Evolutionary conservation across 2,888 invertebrate genomes (phyloP).

Genomic region (Parnassius smintheus): DNA sequence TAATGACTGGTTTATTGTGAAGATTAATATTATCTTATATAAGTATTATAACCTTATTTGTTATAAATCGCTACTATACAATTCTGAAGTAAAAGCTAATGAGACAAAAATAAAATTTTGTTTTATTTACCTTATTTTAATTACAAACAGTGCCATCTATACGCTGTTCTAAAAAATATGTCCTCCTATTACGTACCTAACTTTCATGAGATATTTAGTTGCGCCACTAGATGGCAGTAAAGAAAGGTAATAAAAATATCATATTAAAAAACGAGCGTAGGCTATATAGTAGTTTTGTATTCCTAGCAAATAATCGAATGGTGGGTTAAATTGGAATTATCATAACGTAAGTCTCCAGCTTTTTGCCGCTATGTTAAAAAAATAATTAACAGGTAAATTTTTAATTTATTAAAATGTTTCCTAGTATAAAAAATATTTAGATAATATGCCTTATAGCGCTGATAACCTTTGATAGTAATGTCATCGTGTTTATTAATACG

Average conservation of each 20-base stretch:
- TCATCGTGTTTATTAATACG: too few species aligned
- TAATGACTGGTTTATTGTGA: not conserved
- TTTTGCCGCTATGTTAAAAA: too few species aligned
- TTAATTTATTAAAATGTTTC: too few species aligned
- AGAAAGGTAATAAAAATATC: not conserved
- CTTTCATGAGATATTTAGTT: not conserved
- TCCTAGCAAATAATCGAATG: too few species aligned
- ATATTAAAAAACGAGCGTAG: too few species aligned
- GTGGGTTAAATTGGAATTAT: too few species aligned
- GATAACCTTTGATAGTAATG: too few species aligned
- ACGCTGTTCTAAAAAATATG: slow-evolving; percentile 42
- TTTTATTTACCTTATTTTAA: slow-evolving; percentile 14
- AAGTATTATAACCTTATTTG: slow-evolving; percentile 31
- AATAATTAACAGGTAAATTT: too few species aligned
- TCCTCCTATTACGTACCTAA: not conserved
- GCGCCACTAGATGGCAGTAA: slow-evolving; percentile 3
- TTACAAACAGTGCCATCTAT: slow-evolving; percentile 8
- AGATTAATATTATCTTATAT: slow-evolving; percentile 15
- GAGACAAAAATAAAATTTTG: slow-evolving; percentile 26
- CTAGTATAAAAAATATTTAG: too few species aligned
- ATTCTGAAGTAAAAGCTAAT: slow-evolving; percentile 33
- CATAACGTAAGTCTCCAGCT: too few species aligned
- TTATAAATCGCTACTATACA: slow-evolving; percentile 36
- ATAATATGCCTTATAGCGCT: too few species aligned
- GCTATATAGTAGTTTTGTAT: too few species aligned